These are phyloP conservation scores for Caligus rogercresseyi DNA, from an alignment of 1,140 invertebrate genomes.

Conservation along the genomic window DNA sequence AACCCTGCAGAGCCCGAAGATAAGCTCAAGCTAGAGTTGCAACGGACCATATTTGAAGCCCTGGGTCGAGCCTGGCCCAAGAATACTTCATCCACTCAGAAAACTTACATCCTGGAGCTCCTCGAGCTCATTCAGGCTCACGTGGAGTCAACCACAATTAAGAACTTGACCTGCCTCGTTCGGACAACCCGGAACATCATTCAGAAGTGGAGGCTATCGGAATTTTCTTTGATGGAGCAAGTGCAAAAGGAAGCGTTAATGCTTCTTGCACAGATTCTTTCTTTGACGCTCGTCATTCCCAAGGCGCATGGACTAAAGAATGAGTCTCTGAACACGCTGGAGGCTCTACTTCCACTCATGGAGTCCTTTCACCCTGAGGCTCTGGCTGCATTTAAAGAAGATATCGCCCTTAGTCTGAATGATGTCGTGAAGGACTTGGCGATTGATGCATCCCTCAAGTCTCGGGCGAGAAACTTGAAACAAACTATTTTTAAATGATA, in stretches of 20 bases:
- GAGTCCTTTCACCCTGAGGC: not conserved
- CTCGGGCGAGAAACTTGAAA: slow-evolving; percentile 9
- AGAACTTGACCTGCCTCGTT: not conserved
- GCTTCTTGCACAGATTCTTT: not conserved
- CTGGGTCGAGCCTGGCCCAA: slow-evolving; percentile 16
- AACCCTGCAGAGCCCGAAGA: not conserved
- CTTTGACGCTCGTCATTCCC: not conserved
- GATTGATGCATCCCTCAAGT: slow-evolving; percentile 5
- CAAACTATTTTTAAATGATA: not conserved
- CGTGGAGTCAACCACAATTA: slow-evolving; percentile 6
- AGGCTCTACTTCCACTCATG: not conserved
- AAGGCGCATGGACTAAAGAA: not conserved
- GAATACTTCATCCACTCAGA: slow-evolving; percentile 1
- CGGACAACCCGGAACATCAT: not conserved
- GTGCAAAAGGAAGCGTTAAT: not conserved
- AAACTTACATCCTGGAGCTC: slow-evolving; percentile 1
- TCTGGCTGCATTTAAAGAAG: not conserved
- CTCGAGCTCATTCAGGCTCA: not conserved
- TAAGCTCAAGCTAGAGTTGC: not conserved
- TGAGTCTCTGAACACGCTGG: slow-evolving; percentile 1
- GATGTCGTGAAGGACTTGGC: slow-evolving; percentile 18
- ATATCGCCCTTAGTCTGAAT: slow-evolving; percentile 11
- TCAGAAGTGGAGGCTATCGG: not conserved
- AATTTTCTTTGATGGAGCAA: not conserved
- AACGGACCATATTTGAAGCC: not conserved